phyloP scores from a whole-genome alignment of 2,113 vertebrate species.

The Capreolus pygargus region DNA sequence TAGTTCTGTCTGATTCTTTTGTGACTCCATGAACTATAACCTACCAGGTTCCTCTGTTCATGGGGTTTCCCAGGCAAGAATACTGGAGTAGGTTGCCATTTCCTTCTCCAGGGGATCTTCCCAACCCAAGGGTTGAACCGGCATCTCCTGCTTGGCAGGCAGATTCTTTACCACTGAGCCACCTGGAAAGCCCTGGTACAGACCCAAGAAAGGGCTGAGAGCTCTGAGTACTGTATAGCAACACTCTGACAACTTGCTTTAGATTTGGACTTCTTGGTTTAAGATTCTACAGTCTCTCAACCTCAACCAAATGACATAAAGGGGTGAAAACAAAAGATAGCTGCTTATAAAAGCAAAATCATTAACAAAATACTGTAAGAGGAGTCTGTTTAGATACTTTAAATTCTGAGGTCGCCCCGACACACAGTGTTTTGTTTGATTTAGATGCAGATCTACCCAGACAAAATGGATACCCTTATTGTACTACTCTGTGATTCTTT shows the following conservation, averaged over 20 bases:
- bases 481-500: background rate
- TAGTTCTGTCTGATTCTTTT: background rate
- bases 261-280: background rate
- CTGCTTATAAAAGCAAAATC: slow-evolving; percentile 6
- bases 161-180: background rate
- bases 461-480: background rate
- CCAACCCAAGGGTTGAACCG: background rate
- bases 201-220: background rate
- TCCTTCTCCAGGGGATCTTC: background rate
- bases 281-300: background rate
- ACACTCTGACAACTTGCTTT: background rate
- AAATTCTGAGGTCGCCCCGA: background rate
- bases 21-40: background rate
- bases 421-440: background rate
- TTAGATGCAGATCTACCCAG: background rate
- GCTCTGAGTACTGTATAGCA: background rate
- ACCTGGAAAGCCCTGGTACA: background rate
- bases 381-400: background rate
- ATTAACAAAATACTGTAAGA: background rate
- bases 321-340: background rate
- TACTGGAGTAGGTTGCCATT: background rate
- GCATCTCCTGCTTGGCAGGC: background rate
- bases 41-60: background rate
- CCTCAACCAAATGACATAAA: background rate
- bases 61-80: background rate